phyloP scores from a whole-genome alignment of 2,113 vertebrate genomes.

The Chionodraco myersi region DNA sequence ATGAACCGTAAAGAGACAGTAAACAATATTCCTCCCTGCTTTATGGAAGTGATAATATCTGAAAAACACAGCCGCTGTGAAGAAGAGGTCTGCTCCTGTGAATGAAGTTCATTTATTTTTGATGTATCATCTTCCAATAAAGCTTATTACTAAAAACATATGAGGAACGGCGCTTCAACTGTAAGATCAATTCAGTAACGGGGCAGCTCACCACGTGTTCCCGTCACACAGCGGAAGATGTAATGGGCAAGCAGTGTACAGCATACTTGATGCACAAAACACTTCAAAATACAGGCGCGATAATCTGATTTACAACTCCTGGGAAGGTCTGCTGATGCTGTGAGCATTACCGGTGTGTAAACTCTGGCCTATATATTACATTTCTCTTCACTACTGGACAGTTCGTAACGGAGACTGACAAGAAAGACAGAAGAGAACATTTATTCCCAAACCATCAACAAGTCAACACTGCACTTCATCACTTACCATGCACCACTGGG shows the following conservation, averaged over 20 bases:
- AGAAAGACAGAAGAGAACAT: conserved; percentile 7
- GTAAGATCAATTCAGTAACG: conserved; percentile 36
- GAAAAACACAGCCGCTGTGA: not conserved
- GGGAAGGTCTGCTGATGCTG: not conserved
- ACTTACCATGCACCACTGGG: not conserved
- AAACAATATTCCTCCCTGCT: conserved; percentile 25
- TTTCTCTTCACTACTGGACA: not conserved
- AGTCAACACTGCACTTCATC: conserved; percentile 4
- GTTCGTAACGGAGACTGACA: conserved; percentile 2
- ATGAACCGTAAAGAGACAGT: conserved; percentile 3
- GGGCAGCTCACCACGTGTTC: not conserved
- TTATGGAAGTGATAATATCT: not conserved
- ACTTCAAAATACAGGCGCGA: not conserved
- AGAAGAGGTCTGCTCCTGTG: not conserved
- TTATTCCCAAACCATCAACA: not conserved
- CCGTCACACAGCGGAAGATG: conserved; percentile 22
- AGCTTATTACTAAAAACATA: conserved; percentile 9
- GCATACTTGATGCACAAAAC: not conserved
- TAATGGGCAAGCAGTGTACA: not conserved
- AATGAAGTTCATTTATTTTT: conserved; percentile 24
- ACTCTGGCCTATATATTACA: not conserved
- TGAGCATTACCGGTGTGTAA: not conserved
- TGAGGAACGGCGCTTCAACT: conserved; percentile 3
- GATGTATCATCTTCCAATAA: conserved; percentile 29
- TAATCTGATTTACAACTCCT: not conserved